phyloP scores from a whole-genome alignment of 1,140 invertebrate genomes.

The Drosophila lini region DNA sequence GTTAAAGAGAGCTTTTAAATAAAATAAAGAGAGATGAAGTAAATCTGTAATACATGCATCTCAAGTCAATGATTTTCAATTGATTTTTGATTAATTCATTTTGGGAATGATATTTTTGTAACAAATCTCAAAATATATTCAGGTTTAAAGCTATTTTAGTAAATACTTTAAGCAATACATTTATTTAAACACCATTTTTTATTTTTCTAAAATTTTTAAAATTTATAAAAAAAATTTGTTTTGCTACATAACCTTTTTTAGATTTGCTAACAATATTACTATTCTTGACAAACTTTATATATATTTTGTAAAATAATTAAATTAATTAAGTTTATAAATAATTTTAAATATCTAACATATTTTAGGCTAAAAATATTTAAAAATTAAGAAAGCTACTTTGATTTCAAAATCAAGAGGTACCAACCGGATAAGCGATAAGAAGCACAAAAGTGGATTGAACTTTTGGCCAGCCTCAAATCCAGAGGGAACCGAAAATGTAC shows the following conservation, averaged over 20 bases:
- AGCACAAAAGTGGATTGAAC: conserved; percentile 15
- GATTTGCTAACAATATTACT: too few relatives aligned
- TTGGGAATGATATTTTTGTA: neutral
- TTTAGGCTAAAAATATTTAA: neutral
- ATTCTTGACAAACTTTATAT: too few relatives aligned
- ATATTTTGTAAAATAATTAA: too few relatives aligned
- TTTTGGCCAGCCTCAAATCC: conserved; percentile 12
- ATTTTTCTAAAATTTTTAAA: too few relatives aligned
- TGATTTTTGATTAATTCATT: neutral
- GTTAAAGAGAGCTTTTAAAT: too few relatives aligned
- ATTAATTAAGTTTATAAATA: too few relatives aligned
- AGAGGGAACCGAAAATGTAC: conserved; percentile 22
- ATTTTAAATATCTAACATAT: too few relatives aligned
- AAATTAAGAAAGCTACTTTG: neutral
- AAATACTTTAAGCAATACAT: neutral
- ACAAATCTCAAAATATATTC: neutral
- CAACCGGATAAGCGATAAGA: conserved; percentile 5
- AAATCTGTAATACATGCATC: too few relatives aligned
- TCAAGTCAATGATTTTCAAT: neutral
- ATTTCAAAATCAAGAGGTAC: neutral
- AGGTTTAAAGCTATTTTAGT: neutral
- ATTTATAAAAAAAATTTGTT: too few relatives aligned
- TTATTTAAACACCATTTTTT: too few relatives aligned
- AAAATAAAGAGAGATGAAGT: too few relatives aligned
- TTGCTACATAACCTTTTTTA: too few relatives aligned